Base-by-base conservation (phyloP, 2,113 vertebrate genomes). In the Hippocampus zosterae region DNA sequence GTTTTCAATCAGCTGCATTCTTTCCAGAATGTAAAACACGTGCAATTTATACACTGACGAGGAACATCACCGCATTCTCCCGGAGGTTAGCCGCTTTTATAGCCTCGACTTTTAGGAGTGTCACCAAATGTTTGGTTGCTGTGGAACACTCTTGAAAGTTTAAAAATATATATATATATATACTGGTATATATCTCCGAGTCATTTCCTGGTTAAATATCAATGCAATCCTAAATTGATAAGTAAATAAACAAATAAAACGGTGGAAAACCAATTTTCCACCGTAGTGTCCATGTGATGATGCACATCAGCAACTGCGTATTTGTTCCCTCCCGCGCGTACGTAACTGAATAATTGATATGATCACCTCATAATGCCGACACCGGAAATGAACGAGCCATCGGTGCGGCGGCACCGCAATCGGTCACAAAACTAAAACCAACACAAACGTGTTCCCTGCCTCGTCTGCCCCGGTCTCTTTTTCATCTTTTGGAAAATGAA, bases 341-440 rank as follows among this genome's bases (percentile, higher is more conserved):
- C 42, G 27, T 46, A 65, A 65, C n/a, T 46, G 27, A 65, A 65
- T 65, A 65, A 65, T 44, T 44, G n/a, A 65, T 65, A 46, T 9
- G n/a, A 65, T 65, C 41, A 46, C 3, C 41, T 18, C 15, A 46
- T 46, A 65, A 46, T 46, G 63, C 63, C 27, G 42, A 10, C 41
- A 18, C 23, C 15, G 63, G 41, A 65, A 65, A 65, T 65, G 63
- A 65, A 42, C 16, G n/a, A 27, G 42, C 12, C 40, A 46, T 15
- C 15, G 11, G 37, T 65, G n/a, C 62, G 25, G 13, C 12, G 44
- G 41, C 41, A 25, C 19, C 41, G 44, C 63, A 65, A 44, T 5
- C 19, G n/a, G 23, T 21, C 42, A n/a, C 21, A 42, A 21, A 15
- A 13, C 60, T 27, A 63, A 42, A 40, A 16, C 19, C 33, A 40